Conservation (phyloP, 1,140 invertebrate species). For the Belonocnema kinseyi region DNA sequence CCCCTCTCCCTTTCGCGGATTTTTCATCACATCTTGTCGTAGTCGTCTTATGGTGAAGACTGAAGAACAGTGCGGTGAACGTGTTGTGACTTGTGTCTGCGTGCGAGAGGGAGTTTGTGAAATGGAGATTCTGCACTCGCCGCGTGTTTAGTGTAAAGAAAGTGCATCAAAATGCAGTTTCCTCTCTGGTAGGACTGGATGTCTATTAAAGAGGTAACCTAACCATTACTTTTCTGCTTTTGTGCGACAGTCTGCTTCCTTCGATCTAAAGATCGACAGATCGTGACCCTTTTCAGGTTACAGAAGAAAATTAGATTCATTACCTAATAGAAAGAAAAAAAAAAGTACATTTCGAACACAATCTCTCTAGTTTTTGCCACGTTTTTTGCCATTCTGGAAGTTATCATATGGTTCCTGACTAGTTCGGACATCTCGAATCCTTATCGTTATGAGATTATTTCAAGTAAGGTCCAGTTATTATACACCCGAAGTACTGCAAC, state of each 20-base stretch:
- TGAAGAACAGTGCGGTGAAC: background rate
- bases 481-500: background rate
- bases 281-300: slow-evolving; percentile 52
- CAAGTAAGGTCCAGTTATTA: background rate
- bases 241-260: slow-evolving; percentile 25
- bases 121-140: slow-evolving; percentile 44
- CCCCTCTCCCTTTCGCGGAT: too few relatives aligned
- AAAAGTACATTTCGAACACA: background rate
- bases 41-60: background rate
- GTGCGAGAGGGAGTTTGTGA: background rate
- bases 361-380: background rate
- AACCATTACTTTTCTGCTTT: slow-evolving; percentile 27
- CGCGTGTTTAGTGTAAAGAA: slow-evolving; percentile 48
- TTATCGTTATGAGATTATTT: background rate
- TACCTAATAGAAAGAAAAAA: background rate
- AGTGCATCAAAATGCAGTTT: slow-evolving; percentile 40
- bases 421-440: background rate
- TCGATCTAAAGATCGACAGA: slow-evolving; percentile 14
- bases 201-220: slow-evolving; percentile 31
- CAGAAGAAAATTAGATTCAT: slow-evolving; percentile 24
- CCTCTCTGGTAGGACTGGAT: slow-evolving; percentile 7
- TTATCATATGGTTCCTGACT: background rate
- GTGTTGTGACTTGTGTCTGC: background rate
- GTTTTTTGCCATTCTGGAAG: background rate
- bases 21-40: too few relatives aligned